Evolutionary conservation across 2,888 invertebrate genomes (phyloP).

Genomic region (Bimastos eiseni): DNA sequence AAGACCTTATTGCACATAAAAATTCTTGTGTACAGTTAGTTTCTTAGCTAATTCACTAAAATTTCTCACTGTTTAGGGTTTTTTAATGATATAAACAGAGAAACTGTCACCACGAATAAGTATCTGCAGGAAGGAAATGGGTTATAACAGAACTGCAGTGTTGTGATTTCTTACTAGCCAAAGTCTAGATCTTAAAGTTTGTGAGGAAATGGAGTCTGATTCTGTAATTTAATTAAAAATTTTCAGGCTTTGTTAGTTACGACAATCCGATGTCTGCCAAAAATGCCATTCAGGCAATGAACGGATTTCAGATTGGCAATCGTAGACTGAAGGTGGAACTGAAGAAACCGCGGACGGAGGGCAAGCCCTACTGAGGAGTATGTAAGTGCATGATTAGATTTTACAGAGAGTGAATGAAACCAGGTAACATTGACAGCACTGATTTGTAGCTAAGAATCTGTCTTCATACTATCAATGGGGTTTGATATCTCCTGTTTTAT

Average conservation of each 20-base stretch:
- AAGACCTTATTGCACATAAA: neutral
- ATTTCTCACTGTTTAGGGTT: neutral
- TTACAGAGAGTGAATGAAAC: neutral
- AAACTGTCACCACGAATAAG: neutral
- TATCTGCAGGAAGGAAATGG: neutral
- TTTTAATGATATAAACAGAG: neutral
- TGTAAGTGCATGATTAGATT: neutral
- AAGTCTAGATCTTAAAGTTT: neutral
- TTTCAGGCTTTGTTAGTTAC: constrained; percentile 35
- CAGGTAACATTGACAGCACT: neutral
- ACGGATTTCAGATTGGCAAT: constrained; percentile 34
- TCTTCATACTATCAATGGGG: neutral
- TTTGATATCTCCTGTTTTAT: neutral
- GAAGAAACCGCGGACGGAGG: constrained; percentile 29
- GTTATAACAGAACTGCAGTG: neutral
- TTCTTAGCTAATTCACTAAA: neutral
- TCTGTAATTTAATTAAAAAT: neutral
- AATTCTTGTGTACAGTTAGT: neutral
- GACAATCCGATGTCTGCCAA: constrained; percentile 32
- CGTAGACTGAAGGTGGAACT: constrained; percentile 34
- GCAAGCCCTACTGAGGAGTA: constrained; percentile 29
- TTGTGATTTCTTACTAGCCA: neutral
- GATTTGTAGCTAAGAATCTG: neutral
- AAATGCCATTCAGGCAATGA: constrained; percentile 36
- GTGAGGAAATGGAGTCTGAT: neutral